Percentiles rank a stretch among this genome's conserved stretches.
These are phyloP conservation scores for Melipona quadrifasciata DNA, from an alignment of 1,140 invertebrate species.

Conservation along the genomic window DNA sequence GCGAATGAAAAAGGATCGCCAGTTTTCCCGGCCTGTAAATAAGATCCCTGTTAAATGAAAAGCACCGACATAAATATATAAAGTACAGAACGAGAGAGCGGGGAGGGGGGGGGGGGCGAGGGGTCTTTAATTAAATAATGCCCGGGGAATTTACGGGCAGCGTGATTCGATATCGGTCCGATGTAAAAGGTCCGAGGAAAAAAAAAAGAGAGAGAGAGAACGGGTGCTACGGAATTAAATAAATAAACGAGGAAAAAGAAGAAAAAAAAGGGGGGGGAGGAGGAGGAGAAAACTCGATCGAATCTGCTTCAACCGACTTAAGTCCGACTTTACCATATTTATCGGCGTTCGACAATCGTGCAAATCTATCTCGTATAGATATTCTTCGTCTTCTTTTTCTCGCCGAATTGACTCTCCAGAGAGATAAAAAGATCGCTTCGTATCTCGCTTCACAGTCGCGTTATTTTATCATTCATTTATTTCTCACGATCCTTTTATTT, in stretches of 20 bases:
- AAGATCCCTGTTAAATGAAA: conserved; percentile 2
- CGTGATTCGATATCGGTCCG: conserved; percentile 3
- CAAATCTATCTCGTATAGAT: conserved; percentile 20
- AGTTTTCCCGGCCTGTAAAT: background rate
- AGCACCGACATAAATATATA: background rate
- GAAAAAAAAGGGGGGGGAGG: no score
- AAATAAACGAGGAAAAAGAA: no score
- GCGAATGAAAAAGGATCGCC: background rate
- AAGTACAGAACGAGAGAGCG: background rate
- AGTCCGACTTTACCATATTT: conserved; percentile 19
- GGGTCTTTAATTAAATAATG: conserved; percentile 3
- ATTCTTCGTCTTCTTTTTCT: background rate
- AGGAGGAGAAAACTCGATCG: background rate
- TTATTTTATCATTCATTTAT: no score
- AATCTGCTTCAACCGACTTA: conserved; percentile 11
- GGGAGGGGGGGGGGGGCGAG: no score
- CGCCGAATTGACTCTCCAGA: background rate
- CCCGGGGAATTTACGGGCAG: background rate
- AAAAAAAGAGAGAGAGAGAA: background rate
- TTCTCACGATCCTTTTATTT: no score
- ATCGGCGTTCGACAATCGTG: conserved; percentile 23
- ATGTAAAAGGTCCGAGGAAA: background rate
- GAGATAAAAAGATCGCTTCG: no score
- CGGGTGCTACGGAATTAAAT: background rate
- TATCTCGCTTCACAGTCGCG: no score